Conservation (phyloP, 2,888 invertebrate genomes). For the Melinaea marsaeus region DNA sequence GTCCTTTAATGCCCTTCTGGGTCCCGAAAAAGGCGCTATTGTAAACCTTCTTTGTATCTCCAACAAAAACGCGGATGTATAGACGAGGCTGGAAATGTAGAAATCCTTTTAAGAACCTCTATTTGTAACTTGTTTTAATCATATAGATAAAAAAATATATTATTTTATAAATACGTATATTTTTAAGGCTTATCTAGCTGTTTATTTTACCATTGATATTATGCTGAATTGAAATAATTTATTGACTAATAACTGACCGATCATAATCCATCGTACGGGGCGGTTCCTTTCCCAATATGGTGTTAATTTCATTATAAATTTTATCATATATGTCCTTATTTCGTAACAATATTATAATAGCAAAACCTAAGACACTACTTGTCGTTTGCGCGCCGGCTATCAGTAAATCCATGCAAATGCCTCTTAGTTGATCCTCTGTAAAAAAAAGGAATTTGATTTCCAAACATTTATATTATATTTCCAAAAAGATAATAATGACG, state of each 20-base stretch:
- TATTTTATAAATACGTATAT: no score
- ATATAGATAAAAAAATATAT: no score
- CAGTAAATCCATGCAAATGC: constrained; percentile 80
- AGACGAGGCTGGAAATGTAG: constrained; percentile 57
- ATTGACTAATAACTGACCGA: constrained; percentile 10
- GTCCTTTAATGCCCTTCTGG: constrained; percentile 56
- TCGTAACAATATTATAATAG: constrained; percentile 74
- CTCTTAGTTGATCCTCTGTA: constrained; percentile 35
- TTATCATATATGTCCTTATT: constrained; percentile 76
- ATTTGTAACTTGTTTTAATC: no score
- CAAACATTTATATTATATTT: no score
- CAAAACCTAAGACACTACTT: constrained; percentile 79
- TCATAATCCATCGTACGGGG: constrained; percentile 52
- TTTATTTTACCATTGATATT: no score
- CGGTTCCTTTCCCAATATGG: constrained; percentile 63
- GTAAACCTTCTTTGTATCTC: constrained; percentile 75
- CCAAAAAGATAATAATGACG: no score
- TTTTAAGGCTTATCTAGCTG: no score
- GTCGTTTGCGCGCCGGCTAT: constrained; percentile 84
- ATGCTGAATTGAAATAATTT: no score
- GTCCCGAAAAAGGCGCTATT: constrained; percentile 74
- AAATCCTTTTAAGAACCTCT: no score
- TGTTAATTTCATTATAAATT: constrained; percentile 78
- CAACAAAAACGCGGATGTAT: constrained; percentile 73
- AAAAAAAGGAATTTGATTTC: neutral